Percentiles rank a stretch among this genome's conserved stretches.
Conservation (phyloP, 1,140 invertebrate genomes). For the Brachionus manjavacas region DNA sequence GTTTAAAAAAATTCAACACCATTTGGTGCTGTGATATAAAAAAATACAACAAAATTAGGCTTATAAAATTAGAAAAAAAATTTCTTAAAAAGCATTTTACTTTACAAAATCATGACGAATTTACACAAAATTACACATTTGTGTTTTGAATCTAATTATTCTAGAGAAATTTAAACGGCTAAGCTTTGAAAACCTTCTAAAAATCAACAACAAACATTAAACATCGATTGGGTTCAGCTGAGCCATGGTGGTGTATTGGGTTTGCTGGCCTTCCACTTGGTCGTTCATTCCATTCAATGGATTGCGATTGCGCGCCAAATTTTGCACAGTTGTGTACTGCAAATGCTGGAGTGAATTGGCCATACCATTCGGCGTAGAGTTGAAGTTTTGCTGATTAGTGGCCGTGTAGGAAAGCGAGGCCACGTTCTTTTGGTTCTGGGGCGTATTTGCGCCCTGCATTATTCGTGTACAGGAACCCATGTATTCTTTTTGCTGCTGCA, state of each 20-base stretch:
- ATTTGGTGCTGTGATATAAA: neutral
- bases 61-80: conserved; percentile 11
- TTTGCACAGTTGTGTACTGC: conserved; percentile 41
- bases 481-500: conserved; percentile 28
- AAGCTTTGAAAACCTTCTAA: neutral
- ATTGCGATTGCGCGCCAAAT: conserved; percentile 32
- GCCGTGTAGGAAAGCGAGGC: conserved; percentile 20
- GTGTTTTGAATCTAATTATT: neutral
- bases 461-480: conserved; percentile 12
- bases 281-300: conserved; percentile 29
- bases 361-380: neutral
- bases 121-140: conserved; percentile 30
- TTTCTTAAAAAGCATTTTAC: neutral
- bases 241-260: conserved; percentile 40
- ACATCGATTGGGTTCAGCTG: conserved; percentile 42
- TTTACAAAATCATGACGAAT: conserved; percentile 32
- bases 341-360: conserved; percentile 24
- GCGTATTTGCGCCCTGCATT: neutral
- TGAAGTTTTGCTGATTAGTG: neutral
- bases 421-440: neutral
- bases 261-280: conserved; percentile 2
- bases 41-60: neutral
- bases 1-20: neutral
- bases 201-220: conserved; percentile 38
- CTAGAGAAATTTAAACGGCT: neutral